Conservation (phyloP, 1,140 invertebrate genomes). For the Papilio aristodemus region DNA sequence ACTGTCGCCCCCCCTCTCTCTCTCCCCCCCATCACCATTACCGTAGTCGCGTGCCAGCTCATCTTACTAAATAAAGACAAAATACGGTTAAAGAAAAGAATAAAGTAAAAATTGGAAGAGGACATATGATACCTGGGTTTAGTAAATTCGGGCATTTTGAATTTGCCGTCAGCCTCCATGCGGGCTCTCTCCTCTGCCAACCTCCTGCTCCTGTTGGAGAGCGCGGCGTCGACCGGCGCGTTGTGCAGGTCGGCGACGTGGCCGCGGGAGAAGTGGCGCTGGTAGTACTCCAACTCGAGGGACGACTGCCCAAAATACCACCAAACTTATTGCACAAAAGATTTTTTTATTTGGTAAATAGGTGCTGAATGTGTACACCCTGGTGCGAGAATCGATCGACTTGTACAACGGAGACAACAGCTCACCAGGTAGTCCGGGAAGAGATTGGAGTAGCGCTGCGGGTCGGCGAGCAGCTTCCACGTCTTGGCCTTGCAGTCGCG, state of each 20-base stretch:
- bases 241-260: slow-evolving; percentile 42
- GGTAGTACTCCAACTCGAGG: slow-evolving; percentile 59
- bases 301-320: slow-evolving; percentile 51
- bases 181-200: slow-evolving; percentile 41
- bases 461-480: slow-evolving; percentile 96
- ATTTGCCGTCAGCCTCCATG: not conserved
- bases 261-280: slow-evolving; percentile 46
- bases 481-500: slow-evolving; percentile 91
- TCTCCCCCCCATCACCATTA: too few relatives aligned
- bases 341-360: not conserved
- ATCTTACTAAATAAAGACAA: too few relatives aligned
- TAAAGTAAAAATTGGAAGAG: too few relatives aligned
- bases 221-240: slow-evolving; percentile 43
- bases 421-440: slow-evolving; percentile 89
- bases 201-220: slow-evolving; percentile 54
- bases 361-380: too few relatives aligned
- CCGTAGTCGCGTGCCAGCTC: too few relatives aligned
- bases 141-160: slow-evolving; percentile 5
- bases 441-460: slow-evolving; percentile 96
- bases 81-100: too few relatives aligned
- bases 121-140: not conserved
- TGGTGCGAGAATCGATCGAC: too few relatives aligned
- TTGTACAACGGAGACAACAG: too few relatives aligned
- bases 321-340: not conserved
- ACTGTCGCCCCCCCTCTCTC: too few relatives aligned